Base-by-base conservation (phyloP, 2,113 vertebrate species). In the Dissostichus mawsoni region DNA sequence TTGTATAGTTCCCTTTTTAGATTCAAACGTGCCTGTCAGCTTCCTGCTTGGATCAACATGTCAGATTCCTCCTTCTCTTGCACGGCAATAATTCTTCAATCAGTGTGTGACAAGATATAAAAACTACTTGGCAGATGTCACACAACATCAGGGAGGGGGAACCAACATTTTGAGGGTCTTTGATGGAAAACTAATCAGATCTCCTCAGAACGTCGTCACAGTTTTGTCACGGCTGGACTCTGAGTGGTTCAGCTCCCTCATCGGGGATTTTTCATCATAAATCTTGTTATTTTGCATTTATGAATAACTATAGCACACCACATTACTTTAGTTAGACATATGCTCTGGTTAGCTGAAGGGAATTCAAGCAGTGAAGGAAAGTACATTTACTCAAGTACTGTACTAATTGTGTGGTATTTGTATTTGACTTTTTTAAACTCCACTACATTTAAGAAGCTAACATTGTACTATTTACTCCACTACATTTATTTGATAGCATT, bases 41-140 rank as follows among this genome's bases (percentile, higher is more conserved):
- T 47, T 36, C 3, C 11, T 36, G 23, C 13, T 50, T 25, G 25
- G 25, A 25, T 70, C 77, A 51, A 12, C 17, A 45, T 80, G 78
- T 55, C 68, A 68, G n/a, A 45, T 41, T 74, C 48, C 59, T 68
- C 45, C 52, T 53, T 52, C 59, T 80, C 20, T 68, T 68, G 45
- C 56, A 41, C 13, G 3, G 56, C 48, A 61, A 88, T 78, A 77
- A 90, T 82, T 82, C 81, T 86, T 74, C 85, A 69, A 68, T 80
- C 82, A 76, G 47, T 36, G 0, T 53, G 80, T 92, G 88, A 90
- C 83, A 58, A 69, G 76, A 77, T 82, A 44, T 4, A 10, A 59
- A 36, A 76, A 66, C 58, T n/a, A 41, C 68, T 73, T 90, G 89
- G 78, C 92, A 93, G 91, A 90, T 92, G 92, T 91, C 90, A 84